These are phyloP conservation scores for Corythornis cristatus DNA, from an alignment of 2,113 vertebrate genomes.

Conservation along the genomic window DNA sequence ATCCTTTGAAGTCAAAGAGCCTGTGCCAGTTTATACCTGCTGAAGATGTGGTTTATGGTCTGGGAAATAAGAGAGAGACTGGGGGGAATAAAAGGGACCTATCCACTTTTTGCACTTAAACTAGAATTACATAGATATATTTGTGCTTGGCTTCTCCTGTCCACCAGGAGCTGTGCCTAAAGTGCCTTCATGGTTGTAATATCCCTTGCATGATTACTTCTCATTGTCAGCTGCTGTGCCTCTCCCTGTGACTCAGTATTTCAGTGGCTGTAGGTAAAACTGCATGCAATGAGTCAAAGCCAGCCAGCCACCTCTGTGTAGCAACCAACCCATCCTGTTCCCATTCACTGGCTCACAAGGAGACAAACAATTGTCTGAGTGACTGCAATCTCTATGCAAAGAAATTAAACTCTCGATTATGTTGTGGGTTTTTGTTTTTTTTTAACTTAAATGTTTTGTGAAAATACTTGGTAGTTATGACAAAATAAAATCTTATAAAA, in stretches of 20 bases:
- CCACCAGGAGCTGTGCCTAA: neutral
- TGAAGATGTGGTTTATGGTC: slow-evolving; percentile 59
- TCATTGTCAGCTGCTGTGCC: neutral
- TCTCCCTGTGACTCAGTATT: neutral
- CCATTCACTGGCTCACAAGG: neutral
- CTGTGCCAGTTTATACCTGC: slow-evolving; percentile 59
- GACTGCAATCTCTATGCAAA: neutral
- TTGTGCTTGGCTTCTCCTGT: neutral
- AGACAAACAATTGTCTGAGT: neutral
- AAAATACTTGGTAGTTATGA: neutral
- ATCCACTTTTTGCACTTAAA: slow-evolving; percentile 22
- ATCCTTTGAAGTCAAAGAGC: slow-evolving; percentile 56
- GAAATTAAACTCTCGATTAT: neutral
- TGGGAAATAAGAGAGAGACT: neutral
- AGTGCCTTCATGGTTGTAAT: neutral
- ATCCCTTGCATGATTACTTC: neutral
- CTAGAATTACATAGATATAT: slow-evolving; percentile 5
- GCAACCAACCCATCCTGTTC: neutral
- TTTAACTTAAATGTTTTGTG: neutral
- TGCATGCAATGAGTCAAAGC: neutral
- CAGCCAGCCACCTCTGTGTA: neutral
- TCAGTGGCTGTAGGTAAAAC: neutral
- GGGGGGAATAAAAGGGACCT: neutral
- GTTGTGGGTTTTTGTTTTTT: neutral
- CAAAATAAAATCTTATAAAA: neutral